These are phyloP conservation scores for Pachliopta kotzebuea DNA, from an alignment of 2,888 invertebrate species.

Conservation along the genomic window DNA sequence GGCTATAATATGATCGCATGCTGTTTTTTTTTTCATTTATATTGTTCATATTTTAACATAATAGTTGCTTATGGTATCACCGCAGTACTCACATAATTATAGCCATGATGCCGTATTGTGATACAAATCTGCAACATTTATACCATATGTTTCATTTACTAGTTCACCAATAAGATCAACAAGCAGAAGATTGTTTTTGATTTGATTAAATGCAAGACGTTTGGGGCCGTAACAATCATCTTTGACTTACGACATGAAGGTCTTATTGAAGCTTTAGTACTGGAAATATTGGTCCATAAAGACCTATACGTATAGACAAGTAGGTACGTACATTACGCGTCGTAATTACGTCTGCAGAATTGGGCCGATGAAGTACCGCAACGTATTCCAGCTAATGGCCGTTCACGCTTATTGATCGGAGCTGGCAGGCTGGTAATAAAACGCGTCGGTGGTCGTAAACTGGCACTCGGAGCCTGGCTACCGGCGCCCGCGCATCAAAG, in stretches of 20 bases:
- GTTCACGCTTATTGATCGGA: constrained; percentile 59
- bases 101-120: too few species aligned
- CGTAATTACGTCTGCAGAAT: constrained; percentile 44
- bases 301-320: background rate
- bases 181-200: too few species aligned
- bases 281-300: too few species aligned
- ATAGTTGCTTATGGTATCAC: too few species aligned
- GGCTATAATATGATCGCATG: constrained; percentile 28
- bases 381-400: constrained; percentile 50
- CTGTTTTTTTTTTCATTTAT: constrained; percentile 12
- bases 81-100: background rate
- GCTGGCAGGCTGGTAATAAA: constrained; percentile 66
- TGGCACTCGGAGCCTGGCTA: constrained; percentile 65
- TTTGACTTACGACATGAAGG: too few species aligned
- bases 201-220: too few species aligned
- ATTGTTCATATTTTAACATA: too few species aligned
- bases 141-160: too few species aligned
- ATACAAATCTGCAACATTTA: too few species aligned
- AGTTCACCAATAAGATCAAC: too few species aligned
- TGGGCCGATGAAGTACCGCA: constrained; percentile 37
- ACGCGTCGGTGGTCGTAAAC: constrained; percentile 71
- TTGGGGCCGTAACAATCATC: too few species aligned
- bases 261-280: too few species aligned
- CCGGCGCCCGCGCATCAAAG: constrained; percentile 76
- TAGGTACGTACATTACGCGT: constrained; percentile 31